phyloP scores from a whole-genome alignment of 2,797 vertebrate species.

The Pterois miles region DNA sequence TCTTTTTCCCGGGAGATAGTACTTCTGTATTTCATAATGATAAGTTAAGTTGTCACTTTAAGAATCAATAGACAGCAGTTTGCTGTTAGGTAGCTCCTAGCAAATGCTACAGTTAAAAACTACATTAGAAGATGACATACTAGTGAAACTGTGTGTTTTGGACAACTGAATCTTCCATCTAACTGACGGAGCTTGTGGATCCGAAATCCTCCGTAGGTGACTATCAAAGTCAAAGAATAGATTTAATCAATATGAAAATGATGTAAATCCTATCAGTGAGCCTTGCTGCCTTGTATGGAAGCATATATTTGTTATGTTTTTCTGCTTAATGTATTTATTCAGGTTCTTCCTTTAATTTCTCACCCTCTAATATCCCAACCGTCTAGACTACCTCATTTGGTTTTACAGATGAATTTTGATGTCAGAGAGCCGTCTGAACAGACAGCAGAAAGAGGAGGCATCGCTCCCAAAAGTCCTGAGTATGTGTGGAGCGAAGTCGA shows the following conservation, averaged over 20 bases:
- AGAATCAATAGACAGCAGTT: too few relatives aligned
- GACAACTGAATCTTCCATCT: background rate
- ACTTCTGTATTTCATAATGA: too few relatives aligned
- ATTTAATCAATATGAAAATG: too few relatives aligned
- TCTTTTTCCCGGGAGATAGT: too few relatives aligned
- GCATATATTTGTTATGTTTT: background rate
- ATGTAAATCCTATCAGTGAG: too few relatives aligned
- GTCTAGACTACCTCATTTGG: conserved; percentile 20
- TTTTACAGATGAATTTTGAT: conserved; percentile 3
- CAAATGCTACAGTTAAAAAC: background rate
- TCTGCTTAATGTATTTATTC: background rate
- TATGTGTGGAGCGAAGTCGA: conserved; percentile 22
- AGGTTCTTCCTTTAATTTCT: background rate
- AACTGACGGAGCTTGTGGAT: background rate
- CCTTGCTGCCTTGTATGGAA: fast-evolving
- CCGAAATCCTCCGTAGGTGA: background rate
- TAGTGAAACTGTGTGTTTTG: background rate
- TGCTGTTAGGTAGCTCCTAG: too few relatives aligned
- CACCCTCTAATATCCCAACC: background rate
- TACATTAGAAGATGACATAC: background rate
- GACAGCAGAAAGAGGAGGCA: background rate
- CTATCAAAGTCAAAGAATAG: background rate
- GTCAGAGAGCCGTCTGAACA: conserved; percentile 3
- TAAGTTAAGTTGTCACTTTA: too few relatives aligned
- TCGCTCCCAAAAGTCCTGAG: conserved; percentile 23